These are phyloP conservation scores for Euura lappo DNA, from an alignment of 1,140 invertebrate species.

Conservation along the genomic window DNA sequence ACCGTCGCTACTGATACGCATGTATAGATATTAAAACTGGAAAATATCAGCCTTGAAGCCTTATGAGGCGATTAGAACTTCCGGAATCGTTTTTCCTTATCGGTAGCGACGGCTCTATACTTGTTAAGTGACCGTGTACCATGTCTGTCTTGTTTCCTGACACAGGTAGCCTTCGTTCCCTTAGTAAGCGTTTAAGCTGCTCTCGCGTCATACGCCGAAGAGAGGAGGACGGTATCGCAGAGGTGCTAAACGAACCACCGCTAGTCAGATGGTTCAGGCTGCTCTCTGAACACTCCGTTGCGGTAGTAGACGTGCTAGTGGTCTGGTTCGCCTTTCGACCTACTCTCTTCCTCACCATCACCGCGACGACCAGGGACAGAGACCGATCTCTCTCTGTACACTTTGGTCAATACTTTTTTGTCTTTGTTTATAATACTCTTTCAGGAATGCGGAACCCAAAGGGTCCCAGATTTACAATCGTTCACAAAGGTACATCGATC, in stretches of 20 bases:
- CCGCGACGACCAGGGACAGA: conserved; percentile 11
- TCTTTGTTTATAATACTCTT: neutral
- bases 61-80: too few relatives aligned
- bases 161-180: conserved; percentile 35
- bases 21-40: too few relatives aligned
- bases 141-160: conserved; percentile 39
- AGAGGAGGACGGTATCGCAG: conserved; percentile 22
- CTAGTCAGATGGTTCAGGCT: conserved; percentile 25
- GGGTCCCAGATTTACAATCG: neutral
- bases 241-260: conserved; percentile 25
- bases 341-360: conserved; percentile 38
- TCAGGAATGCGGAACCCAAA: neutral
- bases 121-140: conserved; percentile 31
- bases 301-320: conserved; percentile 23
- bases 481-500: too few relatives aligned
- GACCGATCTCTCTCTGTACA: conserved; percentile 14
- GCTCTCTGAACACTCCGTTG: conserved; percentile 29
- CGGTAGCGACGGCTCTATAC: neutral
- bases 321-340: conserved; percentile 33
- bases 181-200: conserved; percentile 40
- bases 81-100: neutral
- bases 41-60: too few relatives aligned
- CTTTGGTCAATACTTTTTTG: neutral
- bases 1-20: neutral
- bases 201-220: conserved; percentile 35